phyloP scores from a whole-genome alignment of 2,113 vertebrate species.

The Channa maculata region DNA sequence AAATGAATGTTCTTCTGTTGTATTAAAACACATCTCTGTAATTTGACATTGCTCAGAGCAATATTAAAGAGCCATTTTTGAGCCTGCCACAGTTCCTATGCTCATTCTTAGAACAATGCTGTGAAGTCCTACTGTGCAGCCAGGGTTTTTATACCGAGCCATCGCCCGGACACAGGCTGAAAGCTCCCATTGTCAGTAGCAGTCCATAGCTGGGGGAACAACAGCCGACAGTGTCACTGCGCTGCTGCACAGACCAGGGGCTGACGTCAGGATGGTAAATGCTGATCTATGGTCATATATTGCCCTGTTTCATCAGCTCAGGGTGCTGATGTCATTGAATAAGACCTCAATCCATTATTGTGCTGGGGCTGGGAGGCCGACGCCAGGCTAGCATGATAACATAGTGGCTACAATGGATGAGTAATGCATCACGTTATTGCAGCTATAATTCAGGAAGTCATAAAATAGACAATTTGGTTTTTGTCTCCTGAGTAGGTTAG shows the following conservation, averaged over 20 bases:
- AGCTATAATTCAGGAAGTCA: constrained; percentile 64
- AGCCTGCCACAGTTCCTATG: constrained; percentile 29
- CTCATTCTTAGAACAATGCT: constrained; percentile 66
- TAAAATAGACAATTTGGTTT: constrained; percentile 67
- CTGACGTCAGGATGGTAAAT: constrained; percentile 73
- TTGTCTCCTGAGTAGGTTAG: constrained; percentile 39
- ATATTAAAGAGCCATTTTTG: constrained; percentile 19
- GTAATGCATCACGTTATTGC: constrained; percentile 57
- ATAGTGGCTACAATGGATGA: constrained; percentile 55
- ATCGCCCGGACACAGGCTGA: constrained; percentile 46
- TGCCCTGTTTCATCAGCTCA: constrained; percentile 50
- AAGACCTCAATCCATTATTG: constrained; percentile 67
- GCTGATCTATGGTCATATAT: constrained; percentile 68
- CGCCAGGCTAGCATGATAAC: constrained; percentile 63
- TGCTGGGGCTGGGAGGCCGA: constrained; percentile 48
- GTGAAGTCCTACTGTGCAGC: constrained; percentile 59
- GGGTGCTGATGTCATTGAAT: constrained; percentile 73
- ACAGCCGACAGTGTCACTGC: constrained; percentile 55
- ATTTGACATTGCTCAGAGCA: constrained; percentile 11
- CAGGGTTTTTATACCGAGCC: constrained; percentile 42
- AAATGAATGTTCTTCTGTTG: neutral
- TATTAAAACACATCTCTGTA: neutral
- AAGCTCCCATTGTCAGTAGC: constrained; percentile 73
- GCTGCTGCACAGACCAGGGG: constrained; percentile 36
- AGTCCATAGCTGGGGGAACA: constrained; percentile 56